Base-by-base conservation (phyloP, 2,113 vertebrate species). In the Cyphomyrus plagiostoma region DNA sequence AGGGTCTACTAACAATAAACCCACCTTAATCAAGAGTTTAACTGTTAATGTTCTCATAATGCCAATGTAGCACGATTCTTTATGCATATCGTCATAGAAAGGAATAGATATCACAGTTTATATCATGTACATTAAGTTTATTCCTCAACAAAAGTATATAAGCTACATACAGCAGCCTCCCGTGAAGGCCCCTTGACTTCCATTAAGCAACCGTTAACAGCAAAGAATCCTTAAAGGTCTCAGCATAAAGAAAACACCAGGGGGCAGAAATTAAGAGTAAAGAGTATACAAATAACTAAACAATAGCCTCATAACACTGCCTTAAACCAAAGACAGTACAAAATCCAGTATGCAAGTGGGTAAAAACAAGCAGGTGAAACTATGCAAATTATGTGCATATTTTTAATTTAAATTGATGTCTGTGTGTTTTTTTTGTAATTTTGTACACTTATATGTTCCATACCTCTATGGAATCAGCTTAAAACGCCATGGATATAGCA, bases 221-320 rank as follows among this genome's bases (percentile, higher is more conserved):
- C 13, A 88, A 26, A 58, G 15, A 62, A 50, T 42, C 56, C 56
- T 66, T 88, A 46, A 88, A 88, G 39, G 56, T n/a, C 56, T 66
- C 46, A 66, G 58, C 8, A 42, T 35, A 58, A 21, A 56, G 19
- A 56, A 88, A 46, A 2, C 87, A 62, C 39, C 35, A 39, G 87
- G 13, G 0, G 8, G 56, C 56, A 45, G 35, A 88, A 62, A 66
- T 66, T 23, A 42, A n/a, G 56, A 88, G 35, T 66, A 17, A 66
- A 88, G 45, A 10, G 87, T 66, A 62, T 90, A 85, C 88, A 62
- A 90, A 84, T 66, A 53, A 84, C n/a, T 26, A 62, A 66, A 53
- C n/a, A 46, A 62, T 35, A 84, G 26, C 56, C 86, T 83, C 48
- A 88, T 90, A 50, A 88, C 45, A 35, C 3, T 35, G 30, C 48